Evolutionary conservation across 2,888 invertebrate genomes (phyloP).

Genomic region (Platypus cylindrus): DNA sequence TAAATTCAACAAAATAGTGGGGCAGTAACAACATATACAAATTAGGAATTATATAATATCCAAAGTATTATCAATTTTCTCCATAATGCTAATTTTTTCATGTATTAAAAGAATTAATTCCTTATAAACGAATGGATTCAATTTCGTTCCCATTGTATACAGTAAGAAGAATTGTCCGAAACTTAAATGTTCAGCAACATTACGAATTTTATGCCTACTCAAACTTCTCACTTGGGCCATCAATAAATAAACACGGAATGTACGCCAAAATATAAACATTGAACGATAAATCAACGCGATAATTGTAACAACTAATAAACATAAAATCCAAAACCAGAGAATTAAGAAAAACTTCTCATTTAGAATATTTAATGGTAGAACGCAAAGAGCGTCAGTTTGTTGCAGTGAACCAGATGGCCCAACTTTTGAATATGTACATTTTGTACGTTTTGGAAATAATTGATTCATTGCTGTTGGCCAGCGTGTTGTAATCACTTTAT

Average conservation of each 20-base stretch:
- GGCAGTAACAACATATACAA: no score
- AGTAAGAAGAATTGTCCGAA: constrained; percentile 71
- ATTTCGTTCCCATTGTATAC: constrained; percentile 61
- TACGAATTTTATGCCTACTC: constrained; percentile 37
- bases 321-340: constrained; percentile 61
- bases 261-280: constrained; percentile 41
- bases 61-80: background rate
- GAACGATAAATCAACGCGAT: constrained; percentile 54
- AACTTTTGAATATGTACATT: constrained; percentile 45
- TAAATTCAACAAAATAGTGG: no score
- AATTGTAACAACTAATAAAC: constrained; percentile 47
- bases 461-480: constrained; percentile 47
- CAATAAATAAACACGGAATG: constrained; percentile 47
- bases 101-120: constrained; percentile 35
- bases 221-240: constrained; percentile 48
- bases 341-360: constrained; percentile 69
- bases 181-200: constrained; percentile 40
- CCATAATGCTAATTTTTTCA: background rate
- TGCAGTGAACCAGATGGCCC: constrained; percentile 48
- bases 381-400: constrained; percentile 50
- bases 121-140: constrained; percentile 54
- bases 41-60: no score
- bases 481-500: constrained; percentile 37
- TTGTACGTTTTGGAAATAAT: constrained; percentile 56
- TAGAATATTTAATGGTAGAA: constrained; percentile 64